phyloP scores from a whole-genome alignment of 2,888 invertebrate species.

The Iphiclides podalirius region DNA sequence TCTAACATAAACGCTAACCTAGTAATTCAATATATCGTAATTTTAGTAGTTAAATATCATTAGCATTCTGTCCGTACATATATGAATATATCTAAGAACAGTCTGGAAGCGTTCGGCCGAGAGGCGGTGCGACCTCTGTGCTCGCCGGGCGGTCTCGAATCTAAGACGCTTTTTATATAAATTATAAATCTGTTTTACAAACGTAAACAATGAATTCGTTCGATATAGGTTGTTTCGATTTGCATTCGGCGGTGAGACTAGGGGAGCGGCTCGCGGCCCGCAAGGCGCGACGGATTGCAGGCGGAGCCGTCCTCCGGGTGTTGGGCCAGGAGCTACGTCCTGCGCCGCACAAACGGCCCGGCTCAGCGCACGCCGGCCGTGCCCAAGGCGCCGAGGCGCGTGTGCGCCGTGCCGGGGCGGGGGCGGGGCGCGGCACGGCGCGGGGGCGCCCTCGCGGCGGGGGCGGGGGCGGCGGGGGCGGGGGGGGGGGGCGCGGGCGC shows the following conservation, averaged over 20 bases:
- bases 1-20: not conserved
- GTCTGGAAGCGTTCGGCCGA: not conserved
- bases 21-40: not conserved
- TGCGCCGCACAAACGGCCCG: too few species aligned
- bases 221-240: not conserved
- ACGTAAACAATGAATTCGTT: too few species aligned
- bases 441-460: constrained; percentile 22
- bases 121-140: not conserved
- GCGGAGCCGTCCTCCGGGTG: constrained; percentile 23
- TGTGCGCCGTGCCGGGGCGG: constrained; percentile 48
- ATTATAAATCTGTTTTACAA: too few species aligned
- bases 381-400: constrained; percentile 46
- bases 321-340: too few species aligned
- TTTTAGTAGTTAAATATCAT: not conserved
- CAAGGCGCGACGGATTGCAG: not conserved
- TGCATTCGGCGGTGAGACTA: not conserved
- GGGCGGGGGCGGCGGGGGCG: constrained; percentile 17
- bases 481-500: constrained; percentile 22
- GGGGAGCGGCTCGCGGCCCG: constrained; percentile 1
- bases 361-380: constrained; percentile 55
- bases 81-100: not conserved
- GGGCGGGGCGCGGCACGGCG: constrained; percentile 70
- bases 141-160: not conserved
- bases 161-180: too few species aligned
- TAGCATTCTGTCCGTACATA: not conserved